phyloP scores from a whole-genome alignment of 1,140 invertebrate species.

The Episyrphus balteatus region DNA sequence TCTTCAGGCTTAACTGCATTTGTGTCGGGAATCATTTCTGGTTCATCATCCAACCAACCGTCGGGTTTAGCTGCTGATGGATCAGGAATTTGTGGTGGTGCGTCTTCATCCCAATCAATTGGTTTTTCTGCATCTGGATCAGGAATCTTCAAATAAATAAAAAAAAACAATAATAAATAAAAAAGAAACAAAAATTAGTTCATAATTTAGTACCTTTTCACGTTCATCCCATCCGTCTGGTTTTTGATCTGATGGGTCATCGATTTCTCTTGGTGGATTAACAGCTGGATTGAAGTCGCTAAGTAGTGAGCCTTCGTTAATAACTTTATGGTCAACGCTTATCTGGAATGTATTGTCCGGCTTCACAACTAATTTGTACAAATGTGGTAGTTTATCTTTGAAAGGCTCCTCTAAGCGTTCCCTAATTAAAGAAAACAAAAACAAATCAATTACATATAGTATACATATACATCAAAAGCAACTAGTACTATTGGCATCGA shows the following conservation, averaged over 20 bases:
- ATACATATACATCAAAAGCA: neutral
- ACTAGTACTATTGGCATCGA: constrained; percentile 8
- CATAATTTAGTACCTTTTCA: constrained; percentile 53
- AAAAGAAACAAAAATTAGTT: constrained; percentile 1
- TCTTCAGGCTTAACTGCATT: constrained; percentile 80
- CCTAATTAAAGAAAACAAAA: constrained; percentile 18
- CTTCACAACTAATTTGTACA: constrained; percentile 80
- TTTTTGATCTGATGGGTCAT: constrained; percentile 83
- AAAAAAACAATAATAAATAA: neutral
- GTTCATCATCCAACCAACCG: constrained; percentile 92
- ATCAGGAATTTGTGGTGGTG: constrained; percentile 81
- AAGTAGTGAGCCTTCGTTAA: constrained; percentile 76
- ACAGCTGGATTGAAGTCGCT: constrained; percentile 88
- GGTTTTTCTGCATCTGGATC: constrained; percentile 81
- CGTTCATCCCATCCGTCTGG: constrained; percentile 95
- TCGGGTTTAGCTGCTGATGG: constrained; percentile 76
- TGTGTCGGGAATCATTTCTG: constrained; percentile 77
- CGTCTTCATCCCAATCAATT: constrained; percentile 92
- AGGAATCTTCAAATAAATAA: constrained; percentile 48
- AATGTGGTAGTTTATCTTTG: constrained; percentile 90
- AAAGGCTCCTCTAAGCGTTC: constrained; percentile 79
- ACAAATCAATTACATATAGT: constrained; percentile 4
- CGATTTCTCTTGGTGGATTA: constrained; percentile 90
- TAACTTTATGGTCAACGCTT: constrained; percentile 59
- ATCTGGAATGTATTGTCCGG: constrained; percentile 79